Conservation (phyloP, 2,888 invertebrate species). For the Adelognathus sp. region DNA sequence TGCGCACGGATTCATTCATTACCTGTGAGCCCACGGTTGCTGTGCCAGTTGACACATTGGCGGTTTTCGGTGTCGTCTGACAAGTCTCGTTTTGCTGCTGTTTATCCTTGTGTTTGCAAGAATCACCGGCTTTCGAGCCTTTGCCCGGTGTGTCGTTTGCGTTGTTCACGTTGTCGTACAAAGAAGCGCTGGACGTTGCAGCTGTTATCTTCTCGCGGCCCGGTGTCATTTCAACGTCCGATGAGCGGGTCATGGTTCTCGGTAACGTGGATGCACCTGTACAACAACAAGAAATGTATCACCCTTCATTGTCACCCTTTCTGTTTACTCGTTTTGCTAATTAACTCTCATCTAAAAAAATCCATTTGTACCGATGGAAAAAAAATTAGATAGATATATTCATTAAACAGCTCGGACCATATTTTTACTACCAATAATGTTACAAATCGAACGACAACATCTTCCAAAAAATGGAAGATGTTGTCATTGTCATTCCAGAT, state of each 20-base stretch:
- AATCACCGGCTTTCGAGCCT: conserved; percentile 70
- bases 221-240: conserved; percentile 85
- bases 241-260: conserved; percentile 86
- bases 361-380: no score
- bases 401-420: no score
- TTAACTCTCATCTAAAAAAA: no score
- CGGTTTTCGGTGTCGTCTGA: conserved; percentile 78
- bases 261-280: conserved; percentile 93
- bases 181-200: conserved; percentile 93
- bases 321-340: no score
- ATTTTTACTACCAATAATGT: no score
- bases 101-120: conserved; percentile 80
- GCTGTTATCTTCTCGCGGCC: conserved; percentile 88
- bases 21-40: conserved; percentile 83
- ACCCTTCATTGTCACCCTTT: neutral
- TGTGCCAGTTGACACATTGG: conserved; percentile 77
- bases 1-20: conserved; percentile 40
- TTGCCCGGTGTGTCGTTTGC: conserved; percentile 72
- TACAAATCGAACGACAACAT: no score
- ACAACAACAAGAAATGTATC: no score
- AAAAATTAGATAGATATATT: no score
- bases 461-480: no score
- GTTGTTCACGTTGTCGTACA: conserved; percentile 90
- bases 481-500: no score
- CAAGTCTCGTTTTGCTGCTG: conserved; percentile 81